Base-by-base conservation (phyloP, 1,140 invertebrate genomes). In the Drosophila erecta region DNA sequence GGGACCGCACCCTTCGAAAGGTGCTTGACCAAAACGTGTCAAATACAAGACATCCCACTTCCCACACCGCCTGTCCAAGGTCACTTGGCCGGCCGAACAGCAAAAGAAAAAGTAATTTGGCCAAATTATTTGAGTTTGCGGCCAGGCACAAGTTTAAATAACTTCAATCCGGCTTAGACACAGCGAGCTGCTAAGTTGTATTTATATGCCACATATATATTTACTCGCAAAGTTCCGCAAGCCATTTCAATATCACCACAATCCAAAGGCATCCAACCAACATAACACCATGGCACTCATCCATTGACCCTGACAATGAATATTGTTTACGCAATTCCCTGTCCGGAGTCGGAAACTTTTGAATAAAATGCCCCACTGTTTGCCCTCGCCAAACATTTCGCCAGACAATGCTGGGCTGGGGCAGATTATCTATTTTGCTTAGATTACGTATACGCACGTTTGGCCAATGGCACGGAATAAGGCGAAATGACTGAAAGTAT, bases 121-220 rank as follows among this genome's bases (percentile, higher is more conserved):
- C 57, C 76, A 89, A 87, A 87, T 87, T 89, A 83, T 87, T 87
- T 81, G 84, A 87, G 79, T 87, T 89, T 79, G 84, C 72, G 84
- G 79, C 79, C 67, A 64, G 59, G 66, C 76, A 51, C 75, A 89
- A 89, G 84, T 87, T 89, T 83, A 89, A 87, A 87, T 72, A 87
- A 87, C 84, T 89, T 83, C 76, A 86, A 86, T 85, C 77, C 67
- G 72, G 59, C 81, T 84, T 58, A 73, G 76, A 51, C 60, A 27
- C 49, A 20, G 38, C 40, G 58, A 66, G 47, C 64, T 44, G 72
- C 43, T 57, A 80, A 72, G 62, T 76, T 80, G 59, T 76, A 74
- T 83, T 83, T 69, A 83, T 69, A 65, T 46, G 50, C 17, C 49
- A 60, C 59, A 62, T 60, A 62, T 60, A 61, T 38, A 49, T 56